Conservation (phyloP, 2,113 vertebrate genomes). For the Aegithalos caudatus region DNA sequence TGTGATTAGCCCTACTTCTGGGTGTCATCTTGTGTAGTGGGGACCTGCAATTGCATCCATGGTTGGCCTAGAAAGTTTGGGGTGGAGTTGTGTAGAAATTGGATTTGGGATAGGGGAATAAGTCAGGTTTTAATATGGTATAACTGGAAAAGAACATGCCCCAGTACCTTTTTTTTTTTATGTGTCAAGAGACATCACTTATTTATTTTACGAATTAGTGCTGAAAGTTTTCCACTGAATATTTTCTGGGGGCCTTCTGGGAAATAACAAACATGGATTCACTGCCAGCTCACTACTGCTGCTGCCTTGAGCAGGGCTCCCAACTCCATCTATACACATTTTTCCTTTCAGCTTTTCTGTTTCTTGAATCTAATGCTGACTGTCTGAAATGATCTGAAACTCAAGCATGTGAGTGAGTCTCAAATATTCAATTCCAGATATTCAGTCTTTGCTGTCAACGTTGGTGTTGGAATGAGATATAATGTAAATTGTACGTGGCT, state of each 20-base stretch:
- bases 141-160: neutral
- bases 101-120: neutral
- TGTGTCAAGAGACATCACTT: neutral
- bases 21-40: fast-evolving
- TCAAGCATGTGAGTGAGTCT: neutral
- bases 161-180: neutral
- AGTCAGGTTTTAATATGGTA: neutral
- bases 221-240: neutral
- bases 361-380: neutral
- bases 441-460: neutral
- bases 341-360: neutral
- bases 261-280: neutral
- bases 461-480: neutral
- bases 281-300: neutral
- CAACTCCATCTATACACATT: neutral
- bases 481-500: neutral
- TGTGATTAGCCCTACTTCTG: neutral
- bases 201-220: neutral
- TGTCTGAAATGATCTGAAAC: neutral
- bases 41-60: neutral
- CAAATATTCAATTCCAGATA: neutral
- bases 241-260: neutral
- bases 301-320: neutral
- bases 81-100: neutral
- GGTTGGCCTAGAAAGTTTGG: neutral